Base-by-base conservation (phyloP, 2,797 vertebrate genomes). In the Phyllotis vaccarum region DNA sequence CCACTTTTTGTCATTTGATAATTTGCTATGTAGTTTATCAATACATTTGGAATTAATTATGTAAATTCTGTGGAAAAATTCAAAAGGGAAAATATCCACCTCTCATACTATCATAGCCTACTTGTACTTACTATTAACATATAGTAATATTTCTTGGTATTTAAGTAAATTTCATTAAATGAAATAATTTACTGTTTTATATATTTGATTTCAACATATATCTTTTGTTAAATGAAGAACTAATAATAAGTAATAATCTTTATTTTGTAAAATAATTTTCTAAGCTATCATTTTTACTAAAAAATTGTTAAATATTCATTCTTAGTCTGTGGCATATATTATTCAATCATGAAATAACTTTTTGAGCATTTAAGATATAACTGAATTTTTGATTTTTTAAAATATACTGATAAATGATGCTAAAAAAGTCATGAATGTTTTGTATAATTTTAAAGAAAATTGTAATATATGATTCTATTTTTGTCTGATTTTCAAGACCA, bases 121-220 rank as follows among this genome's bases (percentile, higher is more conserved):
- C 9, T 6, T 86, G n/a, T 62, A 76, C 43, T 54, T 94, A 74
- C 58, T 91, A 3, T 64, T 85, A 93, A 60, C 1, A 14, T 93
- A 60, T 2, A 66, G 12, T 56, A 9, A 16, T 64, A 93, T 85
- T 62, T 62, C 13, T 93, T 34, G 19, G 8, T 76, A 58, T 54
- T 95, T 94, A 97, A 87, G 43, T 72, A 46, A 1, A 90, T 64
- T 93, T 94, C 94, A 31, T 60, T 88, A 1, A 62, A 93, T 2
- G 72, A 24, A 94, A 62, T 58, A 87, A 90, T 72, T 76, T 76
- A 6, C 3, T n/a, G 8, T 2, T 89, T 16, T 3, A n/a, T 29
- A 76, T 78, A n/a, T 34, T 24, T 66, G 7, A 89, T 89, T 89
- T 88, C 34, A 90, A 80, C n/a, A 54, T 78, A 19, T 1, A 78